These are phyloP conservation scores for Spodoptera litura DNA, from an alignment of 1,140 invertebrate species.

Conservation along the genomic window DNA sequence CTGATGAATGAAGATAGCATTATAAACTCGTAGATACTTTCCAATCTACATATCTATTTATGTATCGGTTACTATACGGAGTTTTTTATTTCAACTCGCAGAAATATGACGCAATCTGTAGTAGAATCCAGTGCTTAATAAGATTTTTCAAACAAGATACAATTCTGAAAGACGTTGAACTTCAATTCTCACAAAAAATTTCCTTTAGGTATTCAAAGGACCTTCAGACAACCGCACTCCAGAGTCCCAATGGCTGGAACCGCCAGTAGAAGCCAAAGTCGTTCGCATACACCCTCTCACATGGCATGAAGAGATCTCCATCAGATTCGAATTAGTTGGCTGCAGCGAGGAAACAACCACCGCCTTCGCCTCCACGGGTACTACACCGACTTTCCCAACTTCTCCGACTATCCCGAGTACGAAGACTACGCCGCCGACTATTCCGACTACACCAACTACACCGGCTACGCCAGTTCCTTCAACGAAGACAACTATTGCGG, in stretches of 20 bases:
- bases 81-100: no score
- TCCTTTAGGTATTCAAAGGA: constrained; percentile 89
- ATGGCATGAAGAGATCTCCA: constrained; percentile 91
- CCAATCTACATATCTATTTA: no score
- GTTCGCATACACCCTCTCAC: constrained; percentile 90
- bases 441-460: constrained; percentile 40
- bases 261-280: constrained; percentile 89
- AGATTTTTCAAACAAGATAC: no score
- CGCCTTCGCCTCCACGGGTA: constrained; percentile 26
- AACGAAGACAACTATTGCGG: constrained; percentile 44
- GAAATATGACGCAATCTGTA: no score
- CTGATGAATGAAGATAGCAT: no score
- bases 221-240: constrained; percentile 88
- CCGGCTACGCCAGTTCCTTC: constrained; percentile 39
- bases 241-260: constrained; percentile 88
- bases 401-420: constrained; percentile 29
- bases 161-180: no score
- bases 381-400: constrained; percentile 43
- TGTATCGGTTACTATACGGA: no score
- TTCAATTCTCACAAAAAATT: not conserved
- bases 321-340: constrained; percentile 92
- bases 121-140: no score
- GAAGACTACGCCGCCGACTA: constrained; percentile 24
- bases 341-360: constrained; percentile 83
- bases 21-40: no score